Conservation (phyloP, 2,113 vertebrate species). For the Chlamydotis undulata region DNA sequence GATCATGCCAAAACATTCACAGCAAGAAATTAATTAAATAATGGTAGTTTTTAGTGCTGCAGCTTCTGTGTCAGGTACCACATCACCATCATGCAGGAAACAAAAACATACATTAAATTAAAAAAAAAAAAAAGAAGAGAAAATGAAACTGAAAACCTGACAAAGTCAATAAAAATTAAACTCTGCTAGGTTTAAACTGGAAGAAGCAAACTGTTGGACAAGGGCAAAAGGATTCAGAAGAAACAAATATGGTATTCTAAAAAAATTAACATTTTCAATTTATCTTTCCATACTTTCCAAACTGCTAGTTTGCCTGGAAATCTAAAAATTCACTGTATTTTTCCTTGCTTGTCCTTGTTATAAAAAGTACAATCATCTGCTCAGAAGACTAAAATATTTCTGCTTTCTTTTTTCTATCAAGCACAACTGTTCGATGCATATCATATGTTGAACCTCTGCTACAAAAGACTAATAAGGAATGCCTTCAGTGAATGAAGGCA, state of each 20-base stretch:
- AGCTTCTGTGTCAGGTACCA: neutral
- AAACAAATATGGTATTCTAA: neutral
- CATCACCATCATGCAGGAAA: neutral
- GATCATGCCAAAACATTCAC: neutral
- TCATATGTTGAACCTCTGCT: neutral
- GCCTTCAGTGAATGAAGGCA: neutral
- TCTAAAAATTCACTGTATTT: neutral
- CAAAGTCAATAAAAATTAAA: neutral
- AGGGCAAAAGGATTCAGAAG: neutral
- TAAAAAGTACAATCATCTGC: neutral
- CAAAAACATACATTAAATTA: neutral
- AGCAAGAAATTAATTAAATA: neutral
- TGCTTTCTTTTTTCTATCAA: neutral
- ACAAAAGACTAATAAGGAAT: neutral
- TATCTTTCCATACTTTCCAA: neutral
- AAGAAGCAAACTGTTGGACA: neutral
- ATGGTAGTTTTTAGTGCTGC: neutral
- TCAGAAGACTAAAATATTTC: neutral
- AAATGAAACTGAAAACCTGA: neutral
- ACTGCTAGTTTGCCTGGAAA: neutral
- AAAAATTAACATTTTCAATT: neutral
- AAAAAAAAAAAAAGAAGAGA: neutral
- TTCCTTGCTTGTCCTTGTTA: neutral
- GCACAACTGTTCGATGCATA: neutral
- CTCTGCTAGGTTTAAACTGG: neutral